Evolutionary conservation across 1,140 invertebrate genomes (phyloP), one percentile per base, ranked within the genome.

Genomic region (Acromyrmex echinatior): DNA sequence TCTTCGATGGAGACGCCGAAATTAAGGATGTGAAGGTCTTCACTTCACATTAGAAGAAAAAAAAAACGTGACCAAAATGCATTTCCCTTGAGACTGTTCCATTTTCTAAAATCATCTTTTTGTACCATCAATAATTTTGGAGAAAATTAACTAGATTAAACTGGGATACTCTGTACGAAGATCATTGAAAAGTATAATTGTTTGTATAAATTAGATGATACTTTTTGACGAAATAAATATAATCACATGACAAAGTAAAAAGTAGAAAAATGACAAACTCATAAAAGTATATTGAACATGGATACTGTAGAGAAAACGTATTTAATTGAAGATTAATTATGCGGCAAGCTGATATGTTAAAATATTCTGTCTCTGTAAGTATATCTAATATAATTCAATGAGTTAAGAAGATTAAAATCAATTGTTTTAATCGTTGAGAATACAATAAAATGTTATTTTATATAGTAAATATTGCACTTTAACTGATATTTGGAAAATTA

Each of bases 271-370:
- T 45, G 12, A 35, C 21, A 81, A 2, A 51, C n/a, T 62, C 18
- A 28, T 7, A 65, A 68, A n/a, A 31, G 28, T 63, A 56, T 14
- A 76, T 62, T 77, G 9, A 5, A 76, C n/a, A 9, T 18, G 14
- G 9, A 25, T 28, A 68, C 5, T 7, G 31, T 6, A 4, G 53
- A 18, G 16, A 12, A 21, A 58, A 74, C 70, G 4, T 89, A 18
- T 76, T 85, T 25, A 81, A 88, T 88, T 86, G 66, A 74, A 39
- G 60, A 16, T 68, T 7, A 84, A 58, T 76, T 71, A 49, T 70
- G 2, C n/a, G 49, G 25, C 35, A 86, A n/a, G 16, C 7, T 9
- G n/a, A 71, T 70, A 58, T 45, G 45, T 12, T 28, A 81, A 81
- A 71, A 56, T 0, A 56, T 81, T 80, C 9, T 14, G 9, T 80